Evolutionary conservation across 2,797 vertebrate species (phyloP), one percentile per base, ranked within the genome.

Genomic region (Artibeus jamaicensis): DNA sequence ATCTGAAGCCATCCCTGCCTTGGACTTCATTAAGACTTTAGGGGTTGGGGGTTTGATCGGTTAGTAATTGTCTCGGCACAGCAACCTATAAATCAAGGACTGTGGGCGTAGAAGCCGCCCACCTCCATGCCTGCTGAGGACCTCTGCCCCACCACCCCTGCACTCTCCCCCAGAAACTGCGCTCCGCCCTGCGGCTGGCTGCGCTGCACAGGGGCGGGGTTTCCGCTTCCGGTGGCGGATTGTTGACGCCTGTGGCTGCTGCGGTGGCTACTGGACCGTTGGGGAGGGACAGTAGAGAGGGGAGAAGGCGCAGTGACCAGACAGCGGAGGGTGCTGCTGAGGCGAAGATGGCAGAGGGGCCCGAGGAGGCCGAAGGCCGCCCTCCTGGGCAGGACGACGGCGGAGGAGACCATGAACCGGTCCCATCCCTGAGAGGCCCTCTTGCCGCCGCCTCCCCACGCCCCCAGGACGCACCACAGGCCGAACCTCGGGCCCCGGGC

Each of bases 171-270:
- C 42, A 6, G 14, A 0, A 7, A 1, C 26, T 42, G 16, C 14
- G 32, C 77, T 24, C 89, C 71, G n/a, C 77, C 44, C 11, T 0
- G 3, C n/a, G 46, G 22, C 21, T 24, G 7, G 55, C 53, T 29
- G 2, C 37, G 70, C 48, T 0, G 5, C 7, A 3, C 11, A 71
- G 50, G 71, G 97, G 97, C 70, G 95, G 97, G 86, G 91, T 82
- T 98, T 98, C 97, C 97, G 97, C 83, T 98, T 98, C 97, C 97
- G 96, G 96, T 3, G 74, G 73, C 16, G 55, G 81, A 97, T 97
- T 97, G 97, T 97, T 97, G 97, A 98, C 96, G 96, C 85, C n/a
- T 19, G 77, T 39, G 42, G 87, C 82, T 21, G 93, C 95, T 57
- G 96, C 79, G 91, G 94, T 78, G 55, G 70, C 89, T 32, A 11